Conservation (phyloP, 2,797 vertebrate species). For the Falco biarmicus region DNA sequence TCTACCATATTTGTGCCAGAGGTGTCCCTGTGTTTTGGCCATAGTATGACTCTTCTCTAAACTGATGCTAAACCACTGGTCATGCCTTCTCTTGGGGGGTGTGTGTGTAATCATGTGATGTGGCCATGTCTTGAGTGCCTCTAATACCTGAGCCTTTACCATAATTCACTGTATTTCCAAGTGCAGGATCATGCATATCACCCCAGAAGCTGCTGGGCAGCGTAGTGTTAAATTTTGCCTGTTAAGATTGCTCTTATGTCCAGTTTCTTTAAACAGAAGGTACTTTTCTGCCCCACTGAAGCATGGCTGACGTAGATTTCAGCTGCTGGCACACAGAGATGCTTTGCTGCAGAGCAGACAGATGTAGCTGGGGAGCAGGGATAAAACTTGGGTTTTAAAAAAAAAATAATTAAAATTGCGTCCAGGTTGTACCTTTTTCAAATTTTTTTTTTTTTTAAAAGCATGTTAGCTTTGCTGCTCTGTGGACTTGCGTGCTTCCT, state of each 20-base stretch:
- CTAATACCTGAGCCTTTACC: not conserved
- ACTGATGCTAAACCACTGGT: not conserved
- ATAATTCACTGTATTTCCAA: not conserved
- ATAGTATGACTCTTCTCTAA: not conserved
- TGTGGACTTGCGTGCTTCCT: not conserved
- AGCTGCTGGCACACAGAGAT: not conserved
- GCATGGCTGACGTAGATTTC: not conserved
- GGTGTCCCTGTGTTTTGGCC: not conserved
- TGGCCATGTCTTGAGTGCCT: not conserved
- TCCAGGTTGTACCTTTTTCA: not conserved
- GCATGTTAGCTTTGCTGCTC: not conserved
- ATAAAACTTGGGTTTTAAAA: not conserved
- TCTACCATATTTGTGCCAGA: not conserved
- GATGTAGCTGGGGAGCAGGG: not conserved
- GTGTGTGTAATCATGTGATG: too few species aligned
- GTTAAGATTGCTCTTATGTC: not conserved
- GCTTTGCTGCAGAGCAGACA: not conserved
- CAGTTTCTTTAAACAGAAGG: conserved; percentile 27
- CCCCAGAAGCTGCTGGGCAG: not conserved
- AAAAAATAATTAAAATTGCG: not conserved
- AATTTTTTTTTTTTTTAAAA: not conserved
- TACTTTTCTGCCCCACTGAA: conserved; percentile 42
- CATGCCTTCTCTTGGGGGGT: not conserved
- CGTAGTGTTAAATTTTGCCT: not conserved
- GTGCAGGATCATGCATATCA: not conserved